Conservation (phyloP, 2,888 invertebrate species). For the Boloria selene region DNA sequence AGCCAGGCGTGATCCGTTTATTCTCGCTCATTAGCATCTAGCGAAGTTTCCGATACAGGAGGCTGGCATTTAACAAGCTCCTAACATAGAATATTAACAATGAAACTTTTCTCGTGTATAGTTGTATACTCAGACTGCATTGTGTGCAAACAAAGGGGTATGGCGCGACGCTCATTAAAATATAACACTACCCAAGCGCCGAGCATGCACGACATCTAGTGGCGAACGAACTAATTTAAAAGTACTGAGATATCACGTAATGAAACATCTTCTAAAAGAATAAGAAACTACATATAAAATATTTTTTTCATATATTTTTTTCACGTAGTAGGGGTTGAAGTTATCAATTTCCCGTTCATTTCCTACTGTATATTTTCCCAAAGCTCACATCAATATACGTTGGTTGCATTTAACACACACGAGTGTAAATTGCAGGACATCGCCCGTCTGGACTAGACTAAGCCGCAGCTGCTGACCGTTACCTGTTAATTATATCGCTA, state of each 20-base stretch:
- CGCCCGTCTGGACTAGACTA: conserved; percentile 43
- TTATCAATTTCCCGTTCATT: conserved; percentile 26
- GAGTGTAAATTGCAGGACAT: conserved; percentile 41
- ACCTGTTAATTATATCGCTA: conserved; percentile 19
- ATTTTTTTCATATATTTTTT: conserved; percentile 1
- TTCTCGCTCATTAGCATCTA: conserved; percentile 31
- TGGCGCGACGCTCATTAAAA: conserved; percentile 55
- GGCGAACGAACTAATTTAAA: conserved; percentile 29
- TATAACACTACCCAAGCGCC: conserved; percentile 31
- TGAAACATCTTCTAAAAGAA: conserved; percentile 13
- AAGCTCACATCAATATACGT: conserved; percentile 19
- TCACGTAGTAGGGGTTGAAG: conserved; percentile 22
- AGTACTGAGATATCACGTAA: conserved; percentile 24
- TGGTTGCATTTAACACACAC: conserved; percentile 30
- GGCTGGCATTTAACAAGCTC: conserved; percentile 43
- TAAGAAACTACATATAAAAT: not conserved
- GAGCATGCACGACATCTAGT: conserved; percentile 26
- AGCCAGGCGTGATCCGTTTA: conserved; percentile 14
- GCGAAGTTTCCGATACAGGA: conserved; percentile 39
- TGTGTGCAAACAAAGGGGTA: conserved; percentile 59
- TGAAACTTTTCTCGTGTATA: conserved; percentile 51
- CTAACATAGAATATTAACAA: conserved; percentile 51
- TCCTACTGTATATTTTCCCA: conserved; percentile 10
- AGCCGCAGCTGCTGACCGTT: conserved; percentile 21
- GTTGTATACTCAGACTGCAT: conserved; percentile 54